Base-by-base conservation (phyloP, 2,888 invertebrate genomes). In the Drosophila incognita region DNA sequence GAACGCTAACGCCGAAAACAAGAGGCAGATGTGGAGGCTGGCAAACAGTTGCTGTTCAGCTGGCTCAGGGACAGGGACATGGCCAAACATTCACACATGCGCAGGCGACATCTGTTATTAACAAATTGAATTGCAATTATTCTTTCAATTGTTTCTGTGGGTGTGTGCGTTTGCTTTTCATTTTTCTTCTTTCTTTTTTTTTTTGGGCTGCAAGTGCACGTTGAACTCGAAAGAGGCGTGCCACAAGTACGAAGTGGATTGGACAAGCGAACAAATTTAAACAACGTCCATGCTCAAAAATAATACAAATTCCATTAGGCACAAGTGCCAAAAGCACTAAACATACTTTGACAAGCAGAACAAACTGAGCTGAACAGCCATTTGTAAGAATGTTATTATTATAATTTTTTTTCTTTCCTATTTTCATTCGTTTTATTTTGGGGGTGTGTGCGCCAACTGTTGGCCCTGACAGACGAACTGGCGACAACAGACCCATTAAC, bases 121-220 rank as follows among this genome's bases (percentile, higher is more conserved):
- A 87, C 89, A 87, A 89, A 89, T 89, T 87, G 80, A 85, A 85
- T 80, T 73, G 74, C 51, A 68, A 70, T 79, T 83, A 76, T 79
- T 68, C 60, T 40, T 53, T 15, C 46, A 46, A 24, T 24, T 24
- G 4, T 24, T 40, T 62, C n/a, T 48, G n/a, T 56, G 35, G 15
- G 2, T 24, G 24, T 46, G 15, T 46, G 24, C 4, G 7, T 46
- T 46, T 46, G 4, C 13, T 24, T 24, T 46, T 24, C 21, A 46
- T 24, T 15, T 21, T 13, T 46, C 8, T 46, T 24, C 21, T 21
- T 1, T 49, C 4, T 31, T 36, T 13, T 46, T 38, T 52, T 42
- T 48, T 56, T 73, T 42, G 53, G 51, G 70, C 48, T 60, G 66
- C 64, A 70, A 64, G 56, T 85, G 80, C 83, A 88, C 86, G 85